Conservation (phyloP, 2,113 vertebrate species). For the Polypterus senegalus region DNA sequence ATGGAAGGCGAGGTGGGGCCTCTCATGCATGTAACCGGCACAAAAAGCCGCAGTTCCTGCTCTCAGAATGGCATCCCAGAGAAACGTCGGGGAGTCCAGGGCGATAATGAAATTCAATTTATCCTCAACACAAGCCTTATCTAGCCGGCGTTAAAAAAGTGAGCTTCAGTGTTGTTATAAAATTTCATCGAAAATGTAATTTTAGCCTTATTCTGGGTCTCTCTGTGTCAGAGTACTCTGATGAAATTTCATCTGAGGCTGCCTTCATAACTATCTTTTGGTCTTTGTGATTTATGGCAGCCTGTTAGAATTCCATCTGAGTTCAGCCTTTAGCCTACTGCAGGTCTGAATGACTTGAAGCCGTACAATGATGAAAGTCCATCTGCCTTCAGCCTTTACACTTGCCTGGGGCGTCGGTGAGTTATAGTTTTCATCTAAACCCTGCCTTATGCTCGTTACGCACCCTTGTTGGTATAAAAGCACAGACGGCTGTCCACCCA, state of each 20-base stretch:
- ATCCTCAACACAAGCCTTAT: not conserved
- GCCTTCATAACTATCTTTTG: slow-evolving; percentile 8
- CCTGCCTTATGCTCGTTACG: too few species aligned
- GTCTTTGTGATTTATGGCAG: slow-evolving; percentile 14
- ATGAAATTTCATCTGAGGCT: slow-evolving; percentile 11
- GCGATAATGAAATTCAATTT: too few species aligned
- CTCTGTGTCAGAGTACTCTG: slow-evolving; percentile 9
- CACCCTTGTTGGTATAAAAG: too few species aligned
- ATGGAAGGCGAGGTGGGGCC: too few species aligned
- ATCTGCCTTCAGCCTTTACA: slow-evolving; percentile 2
- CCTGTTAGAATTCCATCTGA: slow-evolving; percentile 15
- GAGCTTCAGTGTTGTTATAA: slow-evolving; percentile 3
- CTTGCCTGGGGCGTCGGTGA: slow-evolving; percentile 9
- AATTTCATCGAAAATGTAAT: slow-evolving; percentile 11
- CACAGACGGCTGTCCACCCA: too few species aligned
- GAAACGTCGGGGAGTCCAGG: not conserved
- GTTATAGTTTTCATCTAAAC: slow-evolving; percentile 6
- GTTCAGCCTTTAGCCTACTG: slow-evolving; percentile 11
- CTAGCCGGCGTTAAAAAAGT: not conserved
- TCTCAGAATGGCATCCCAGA: too few species aligned
- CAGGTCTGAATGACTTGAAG: slow-evolving; percentile 12
- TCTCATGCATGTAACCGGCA: too few species aligned
- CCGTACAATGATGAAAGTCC: slow-evolving; percentile 13
- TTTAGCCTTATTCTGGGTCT: slow-evolving; percentile 11
- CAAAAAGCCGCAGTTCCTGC: too few species aligned